Evolutionary conservation across 2,113 vertebrate genomes (phyloP).

Genomic region (Columba janthina): DNA sequence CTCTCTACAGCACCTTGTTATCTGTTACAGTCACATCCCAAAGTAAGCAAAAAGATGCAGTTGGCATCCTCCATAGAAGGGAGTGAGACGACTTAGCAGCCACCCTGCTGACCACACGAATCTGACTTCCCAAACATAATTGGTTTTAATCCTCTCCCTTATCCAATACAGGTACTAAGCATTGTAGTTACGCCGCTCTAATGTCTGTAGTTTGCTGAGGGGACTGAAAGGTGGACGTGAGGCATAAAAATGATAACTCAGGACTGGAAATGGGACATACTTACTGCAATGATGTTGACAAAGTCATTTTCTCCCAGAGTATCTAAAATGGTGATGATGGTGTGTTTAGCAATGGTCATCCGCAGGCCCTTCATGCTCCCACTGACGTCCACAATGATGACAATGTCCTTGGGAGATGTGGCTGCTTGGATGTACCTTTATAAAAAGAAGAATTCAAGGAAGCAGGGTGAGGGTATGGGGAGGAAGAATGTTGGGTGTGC

Average conservation of each 20-base stretch:
- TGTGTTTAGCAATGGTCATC: conserved; percentile 94
- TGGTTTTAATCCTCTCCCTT: background rate
- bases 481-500: accelerated
- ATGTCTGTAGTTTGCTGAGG: background rate
- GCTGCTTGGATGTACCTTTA: conserved; percentile 95
- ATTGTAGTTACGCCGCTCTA: background rate
- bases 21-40: background rate
- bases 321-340: conserved; percentile 90
- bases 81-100: background rate
- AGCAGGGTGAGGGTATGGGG: accelerated
- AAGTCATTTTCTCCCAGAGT: conserved; percentile 98
- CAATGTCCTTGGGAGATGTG: conserved; percentile 94
- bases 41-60: background rate
- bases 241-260: background rate
- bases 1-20: background rate
- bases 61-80: background rate
- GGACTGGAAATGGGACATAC: background rate
- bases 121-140: background rate
- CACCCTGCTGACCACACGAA: background rate
- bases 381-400: conserved; percentile 91
- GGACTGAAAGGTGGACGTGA: background rate
- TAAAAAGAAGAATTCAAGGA: background rate
- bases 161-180: background rate
- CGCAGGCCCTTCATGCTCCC: conserved; percentile 96
- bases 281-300: conserved; percentile 92